phyloP scores from a whole-genome alignment of 2,888 invertebrate species.

The Eristalis pertinax region DNA sequence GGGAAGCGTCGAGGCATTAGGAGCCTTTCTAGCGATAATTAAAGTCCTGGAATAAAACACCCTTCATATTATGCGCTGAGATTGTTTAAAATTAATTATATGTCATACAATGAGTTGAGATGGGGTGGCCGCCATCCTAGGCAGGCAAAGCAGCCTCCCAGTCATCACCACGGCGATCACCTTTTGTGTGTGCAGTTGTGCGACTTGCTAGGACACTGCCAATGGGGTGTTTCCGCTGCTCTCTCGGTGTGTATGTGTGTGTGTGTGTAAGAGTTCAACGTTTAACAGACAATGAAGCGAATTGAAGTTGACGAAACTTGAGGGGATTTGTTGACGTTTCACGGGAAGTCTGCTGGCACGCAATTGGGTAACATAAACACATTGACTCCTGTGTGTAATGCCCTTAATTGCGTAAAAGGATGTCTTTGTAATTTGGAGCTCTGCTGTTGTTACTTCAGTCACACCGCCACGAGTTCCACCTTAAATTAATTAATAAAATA shows the following conservation, averaged over 20 bases:
- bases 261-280: conserved; percentile 21
- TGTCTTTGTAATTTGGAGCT: conserved; percentile 51
- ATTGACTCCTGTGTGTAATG: conserved; percentile 56
- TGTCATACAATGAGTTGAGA: conserved; percentile 53
- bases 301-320: conserved; percentile 58
- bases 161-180: not conserved
- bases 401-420: conserved; percentile 59
- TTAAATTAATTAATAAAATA: conserved; percentile 63
- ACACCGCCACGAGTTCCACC: not conserved
- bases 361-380: conserved; percentile 39
- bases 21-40: conserved; percentile 54
- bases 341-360: conserved; percentile 16
- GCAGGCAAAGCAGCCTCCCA: not conserved
- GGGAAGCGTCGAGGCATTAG: conserved; percentile 36
- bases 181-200: conserved; percentile 36
- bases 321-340: conserved; percentile 49
- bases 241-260: too few species aligned
- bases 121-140: not conserved
- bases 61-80: conserved; percentile 61
- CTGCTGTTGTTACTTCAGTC: conserved; percentile 19
- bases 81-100: conserved; percentile 71
- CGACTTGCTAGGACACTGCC: not conserved
- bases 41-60: conserved; percentile 51
- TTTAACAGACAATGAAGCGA: conserved; percentile 52
- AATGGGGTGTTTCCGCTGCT: not conserved